Conservation (phyloP, 2,888 invertebrate species). For the Xestia xanthographa region DNA sequence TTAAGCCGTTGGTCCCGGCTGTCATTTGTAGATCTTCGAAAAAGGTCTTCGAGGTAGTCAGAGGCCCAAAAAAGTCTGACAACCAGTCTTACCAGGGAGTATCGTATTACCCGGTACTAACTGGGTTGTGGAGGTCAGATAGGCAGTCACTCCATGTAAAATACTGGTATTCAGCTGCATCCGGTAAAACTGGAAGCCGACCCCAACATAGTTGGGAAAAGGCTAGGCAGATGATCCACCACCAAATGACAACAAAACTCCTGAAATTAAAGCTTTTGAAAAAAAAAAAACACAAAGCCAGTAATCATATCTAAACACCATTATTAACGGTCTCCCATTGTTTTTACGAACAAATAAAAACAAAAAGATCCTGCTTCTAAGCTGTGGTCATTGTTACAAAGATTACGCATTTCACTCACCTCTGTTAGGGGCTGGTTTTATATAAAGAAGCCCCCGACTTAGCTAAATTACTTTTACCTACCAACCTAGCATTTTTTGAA, state of each 20-base stretch:
- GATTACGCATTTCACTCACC: conserved; percentile 76
- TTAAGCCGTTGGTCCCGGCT: no score
- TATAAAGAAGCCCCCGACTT: conserved; percentile 41
- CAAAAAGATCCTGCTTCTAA: conserved; percentile 65
- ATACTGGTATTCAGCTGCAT: no score
- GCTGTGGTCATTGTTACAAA: conserved; percentile 73
- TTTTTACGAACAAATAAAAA: conserved; percentile 70
- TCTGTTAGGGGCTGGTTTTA: conserved; percentile 42
- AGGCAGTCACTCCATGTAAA: no score
- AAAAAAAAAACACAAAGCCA: conserved; percentile 46
- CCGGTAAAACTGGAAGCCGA: no score
- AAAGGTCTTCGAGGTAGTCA: no score
- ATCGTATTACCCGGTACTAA: no score
- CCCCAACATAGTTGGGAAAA: no score
- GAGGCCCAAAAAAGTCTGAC: no score
- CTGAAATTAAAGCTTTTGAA: conserved; percentile 26
- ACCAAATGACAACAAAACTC: conserved; percentile 36
- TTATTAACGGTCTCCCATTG: conserved; percentile 72
- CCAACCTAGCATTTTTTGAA: conserved; percentile 6
- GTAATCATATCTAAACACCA: conserved; percentile 64
- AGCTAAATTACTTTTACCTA: conserved; percentile 38
- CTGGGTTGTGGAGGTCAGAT: no score
- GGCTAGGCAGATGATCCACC: no score
- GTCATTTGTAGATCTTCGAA: no score
- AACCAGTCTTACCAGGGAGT: no score